Evolutionary conservation across 2,888 invertebrate genomes (phyloP), one percentile per base, ranked within the genome.

Genomic region (Chironomus tentans): DNA sequence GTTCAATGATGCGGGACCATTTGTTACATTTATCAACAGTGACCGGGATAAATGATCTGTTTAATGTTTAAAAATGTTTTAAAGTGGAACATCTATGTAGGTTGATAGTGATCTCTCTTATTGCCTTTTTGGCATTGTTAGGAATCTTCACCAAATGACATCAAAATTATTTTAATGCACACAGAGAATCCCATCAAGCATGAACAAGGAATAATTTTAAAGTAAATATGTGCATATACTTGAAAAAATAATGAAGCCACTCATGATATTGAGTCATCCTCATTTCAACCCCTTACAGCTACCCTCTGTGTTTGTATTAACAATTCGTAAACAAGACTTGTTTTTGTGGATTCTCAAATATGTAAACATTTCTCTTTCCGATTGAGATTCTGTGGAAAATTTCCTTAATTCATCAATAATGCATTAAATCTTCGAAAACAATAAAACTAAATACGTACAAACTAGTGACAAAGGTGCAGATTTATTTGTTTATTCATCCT

Each of bases 1-100:
- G 72, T 18, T 61, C 38, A 72, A 72, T 72, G 61, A 72, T 72
- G 72, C 72, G 72, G 72, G 72, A 62, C 72, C 28, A 38, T 72
- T 24, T 22, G 50, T 15, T 56, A 56, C 56, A 56, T 56, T 56
- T 56, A 7, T 56, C 13, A 50, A 15, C 28, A 50, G 50, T 50
- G 15, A 50, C 13, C 15, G 15, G 18, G 56, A 56, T 15, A 56
- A 56, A 56, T 56, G 56, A 56, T 56, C n/a, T 56, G 15, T 56
- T 47, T 21, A n/a, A n/a, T n/a, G n/a, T n/a, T n/a, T n/a, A n/a
- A n/a, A n/a, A 18, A 24, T 47, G 15, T 69, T 69, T 69, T 3
- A 70, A 70, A 70, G 21, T 70, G 21, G 47, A 48, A 48, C 70
- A 70, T 7, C 56, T 15, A 56, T 56, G 38, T 38, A 38, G 38